Evolutionary conservation across 2,888 invertebrate genomes (phyloP).

Genomic region (Tortrix viridana): DNA sequence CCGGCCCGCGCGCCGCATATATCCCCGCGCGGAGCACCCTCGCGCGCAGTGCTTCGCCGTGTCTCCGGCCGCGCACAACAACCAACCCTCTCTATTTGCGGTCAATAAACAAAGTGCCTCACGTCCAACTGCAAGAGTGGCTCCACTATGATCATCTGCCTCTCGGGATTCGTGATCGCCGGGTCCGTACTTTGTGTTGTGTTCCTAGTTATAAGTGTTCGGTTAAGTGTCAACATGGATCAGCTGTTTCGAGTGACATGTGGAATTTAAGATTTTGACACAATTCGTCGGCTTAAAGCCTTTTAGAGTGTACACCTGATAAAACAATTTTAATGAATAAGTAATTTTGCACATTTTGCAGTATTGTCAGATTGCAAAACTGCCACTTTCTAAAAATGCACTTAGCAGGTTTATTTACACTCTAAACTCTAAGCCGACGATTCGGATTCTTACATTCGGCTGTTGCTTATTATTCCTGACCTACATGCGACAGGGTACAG

Average conservation of each 20-base stretch:
- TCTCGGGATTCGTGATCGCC: conserved; percentile 81
- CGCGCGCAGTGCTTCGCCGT: not conserved
- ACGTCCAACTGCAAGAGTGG: not conserved
- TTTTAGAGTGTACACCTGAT: too few relatives aligned
- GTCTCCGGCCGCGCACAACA: not conserved
- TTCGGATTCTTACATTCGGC: too few relatives aligned
- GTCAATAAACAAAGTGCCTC: not conserved
- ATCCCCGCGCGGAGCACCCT: not conserved
- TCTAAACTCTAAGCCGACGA: too few relatives aligned
- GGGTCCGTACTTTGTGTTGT: conserved; percentile 61
- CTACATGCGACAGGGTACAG: too few relatives aligned
- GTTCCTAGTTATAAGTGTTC: not conserved
- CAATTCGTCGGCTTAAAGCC: too few relatives aligned
- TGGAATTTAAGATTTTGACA: not conserved
- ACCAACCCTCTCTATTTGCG: not conserved
- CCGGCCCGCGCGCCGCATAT: conserved; percentile 35
- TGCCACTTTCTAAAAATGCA: too few relatives aligned
- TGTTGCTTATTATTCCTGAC: too few relatives aligned
- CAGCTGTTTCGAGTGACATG: conserved; percentile 15
- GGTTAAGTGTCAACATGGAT: conserved; percentile 21
- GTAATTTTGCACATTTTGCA: too few relatives aligned
- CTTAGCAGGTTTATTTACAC: too few relatives aligned
- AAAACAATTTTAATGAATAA: too few relatives aligned
- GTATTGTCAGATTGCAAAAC: too few relatives aligned
- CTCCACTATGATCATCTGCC: conserved; percentile 76